Evolutionary conservation across 37 sponge, comb jelly and placozoan species (phyloP), one percentile per base, ranked within the genome.

Genomic region (Petrosia ficiformis): DNA sequence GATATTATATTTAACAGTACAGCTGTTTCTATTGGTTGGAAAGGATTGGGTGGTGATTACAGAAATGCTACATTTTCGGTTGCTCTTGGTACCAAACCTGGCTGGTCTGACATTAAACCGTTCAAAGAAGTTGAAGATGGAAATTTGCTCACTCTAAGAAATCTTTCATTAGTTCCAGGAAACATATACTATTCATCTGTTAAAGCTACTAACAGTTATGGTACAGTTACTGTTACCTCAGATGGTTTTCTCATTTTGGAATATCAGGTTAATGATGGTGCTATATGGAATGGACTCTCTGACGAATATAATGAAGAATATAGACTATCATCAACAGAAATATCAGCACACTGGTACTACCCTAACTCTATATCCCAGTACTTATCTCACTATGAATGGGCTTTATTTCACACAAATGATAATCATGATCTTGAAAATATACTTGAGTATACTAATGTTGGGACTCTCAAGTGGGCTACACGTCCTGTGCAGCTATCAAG

Each of bases 381-480:
- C 65, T 11, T 80, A 41, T 77, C 87, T 39, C 84, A 87, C 78
- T 87, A 92, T 58, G 29, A 21, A 56, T 83, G 83, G 82, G 92
- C 77, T 4, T 4, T 92, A 32, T 52, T 74, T 1, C 21, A 32
- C 21, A 73, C 43, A 1, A 39, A 66, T 3, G 34, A 48, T 2
- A 32, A 16, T 19, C 32, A 16, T 0, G 48, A 57, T 35, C 26
- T 73, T 25, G 52, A 16, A 5, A 2, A 33, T 0, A 61, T 80
- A 3, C 59, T 30, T n/a, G 72, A 26, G 11, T 75, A 33, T 44
- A 42, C 38, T 8, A 80, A 86, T 34, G 76, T 76, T 19, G 87
- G 81, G 0, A 22, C 21, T 21, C 33, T 68, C 11, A 65, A 39
- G 1, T 80, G 67, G 21, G 73, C 39, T 21, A 37, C 43, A 33